Conservation (phyloP, 2,113 vertebrate species). For the Chunga burmeisteri region DNA sequence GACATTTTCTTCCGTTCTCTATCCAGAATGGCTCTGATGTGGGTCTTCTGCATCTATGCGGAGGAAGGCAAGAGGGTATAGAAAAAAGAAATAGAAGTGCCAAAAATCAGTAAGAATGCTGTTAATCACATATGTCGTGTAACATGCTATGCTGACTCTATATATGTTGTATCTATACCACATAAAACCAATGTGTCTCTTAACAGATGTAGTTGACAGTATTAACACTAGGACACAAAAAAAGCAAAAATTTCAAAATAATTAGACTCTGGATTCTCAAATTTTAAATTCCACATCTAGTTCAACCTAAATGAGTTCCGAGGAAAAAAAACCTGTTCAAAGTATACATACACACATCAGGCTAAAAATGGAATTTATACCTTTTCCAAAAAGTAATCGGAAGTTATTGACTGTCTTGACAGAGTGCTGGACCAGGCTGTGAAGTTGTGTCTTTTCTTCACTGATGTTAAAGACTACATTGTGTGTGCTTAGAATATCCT, state of each 20-base stretch:
- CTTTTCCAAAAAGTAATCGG: neutral
- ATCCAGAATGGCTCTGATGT: neutral
- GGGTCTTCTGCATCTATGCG: neutral
- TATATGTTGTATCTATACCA: neutral
- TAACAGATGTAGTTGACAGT: neutral
- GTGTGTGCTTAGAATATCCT: neutral
- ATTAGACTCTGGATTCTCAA: neutral
- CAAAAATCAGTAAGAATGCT: neutral
- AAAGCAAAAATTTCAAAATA: neutral
- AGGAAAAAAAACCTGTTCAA: neutral
- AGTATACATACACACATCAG: neutral
- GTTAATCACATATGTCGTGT: neutral
- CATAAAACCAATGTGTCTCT: neutral
- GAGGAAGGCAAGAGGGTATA: neutral
- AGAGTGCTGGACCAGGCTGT: neutral
- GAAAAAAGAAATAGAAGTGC: neutral
- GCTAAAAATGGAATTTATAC: neutral
- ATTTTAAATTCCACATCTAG: neutral
- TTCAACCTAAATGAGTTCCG: neutral
- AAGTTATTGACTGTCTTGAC: neutral
- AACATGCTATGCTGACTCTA: neutral
- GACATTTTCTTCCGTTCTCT: neutral
- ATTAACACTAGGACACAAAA: neutral
- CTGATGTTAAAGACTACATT: neutral
- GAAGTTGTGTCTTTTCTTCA: neutral